Conservation (phyloP, 1,140 invertebrate species). For the Doryteuthis pealeii region DNA sequence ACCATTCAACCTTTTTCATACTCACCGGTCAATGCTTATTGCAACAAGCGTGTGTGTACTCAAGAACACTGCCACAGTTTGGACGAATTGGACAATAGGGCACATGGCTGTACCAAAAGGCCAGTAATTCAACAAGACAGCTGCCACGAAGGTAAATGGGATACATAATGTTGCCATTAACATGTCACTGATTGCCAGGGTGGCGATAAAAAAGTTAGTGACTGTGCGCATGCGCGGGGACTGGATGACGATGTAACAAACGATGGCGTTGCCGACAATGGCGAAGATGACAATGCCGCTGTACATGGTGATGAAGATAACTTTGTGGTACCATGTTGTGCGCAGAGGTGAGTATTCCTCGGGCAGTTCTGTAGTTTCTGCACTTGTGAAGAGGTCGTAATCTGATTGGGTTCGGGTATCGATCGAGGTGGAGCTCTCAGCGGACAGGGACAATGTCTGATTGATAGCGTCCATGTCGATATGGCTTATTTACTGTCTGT, state of each 20-base stretch:
- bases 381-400: background rate
- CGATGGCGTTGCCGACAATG: conserved; percentile 84
- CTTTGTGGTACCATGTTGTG: conserved; percentile 37
- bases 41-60: conserved; percentile 91
- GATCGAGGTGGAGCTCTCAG: too few species aligned
- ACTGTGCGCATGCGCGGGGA: conserved; percentile 85
- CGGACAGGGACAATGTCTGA: too few species aligned
- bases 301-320: conserved; percentile 50
- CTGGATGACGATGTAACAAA: conserved; percentile 83
- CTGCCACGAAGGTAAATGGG: conserved; percentile 88
- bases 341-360: conserved; percentile 19
- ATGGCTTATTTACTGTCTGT: too few species aligned
- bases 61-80: conserved; percentile 93
- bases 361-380: background rate
- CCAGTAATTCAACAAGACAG: conserved; percentile 84
- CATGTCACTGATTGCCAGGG: conserved; percentile 91
- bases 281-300: conserved; percentile 43
- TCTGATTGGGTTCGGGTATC: too few species aligned
- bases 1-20: too few species aligned
- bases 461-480: too few species aligned
- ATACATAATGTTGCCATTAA: conserved; percentile 91
- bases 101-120: conserved; percentile 88
- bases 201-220: conserved; percentile 95
- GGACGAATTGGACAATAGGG: conserved; percentile 80
- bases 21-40: conserved; percentile 80